phyloP scores from a whole-genome alignment of 2,888 invertebrate species.

The Erebia epiphron region DNA sequence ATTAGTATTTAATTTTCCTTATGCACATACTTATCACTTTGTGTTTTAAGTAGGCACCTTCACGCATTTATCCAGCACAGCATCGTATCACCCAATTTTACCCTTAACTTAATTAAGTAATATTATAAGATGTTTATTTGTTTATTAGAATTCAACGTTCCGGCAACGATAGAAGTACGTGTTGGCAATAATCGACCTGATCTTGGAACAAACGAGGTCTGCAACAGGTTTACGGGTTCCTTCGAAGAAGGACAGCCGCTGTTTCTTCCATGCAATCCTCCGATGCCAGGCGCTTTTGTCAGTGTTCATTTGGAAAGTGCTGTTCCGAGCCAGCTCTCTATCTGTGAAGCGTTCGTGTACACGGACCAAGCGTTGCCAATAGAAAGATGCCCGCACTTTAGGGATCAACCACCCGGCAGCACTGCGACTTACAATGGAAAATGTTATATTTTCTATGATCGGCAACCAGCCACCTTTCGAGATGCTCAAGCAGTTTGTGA shows the following conservation, averaged over 20 bases:
- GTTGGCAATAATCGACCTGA: constrained; percentile 97
- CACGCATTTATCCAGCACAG: no score
- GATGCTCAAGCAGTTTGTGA: constrained; percentile 92
- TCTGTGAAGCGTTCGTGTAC: constrained; percentile 97
- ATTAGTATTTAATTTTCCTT: no score
- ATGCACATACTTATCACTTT: no score
- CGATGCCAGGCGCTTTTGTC: constrained; percentile 97
- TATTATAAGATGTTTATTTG: background rate
- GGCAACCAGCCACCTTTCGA: constrained; percentile 90
- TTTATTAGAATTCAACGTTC: constrained; percentile 86
- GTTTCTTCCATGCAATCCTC: constrained; percentile 96
- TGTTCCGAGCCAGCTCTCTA: constrained; percentile 89
- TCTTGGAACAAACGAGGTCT: constrained; percentile 94
- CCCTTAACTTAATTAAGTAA: no score
- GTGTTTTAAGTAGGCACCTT: no score
- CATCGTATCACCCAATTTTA: no score
- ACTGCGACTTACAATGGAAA: constrained; percentile 97
- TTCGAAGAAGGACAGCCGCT: constrained; percentile 95
- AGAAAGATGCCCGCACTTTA: constrained; percentile 95
- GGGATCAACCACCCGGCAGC: constrained; percentile 96
- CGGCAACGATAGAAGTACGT: constrained; percentile 93
- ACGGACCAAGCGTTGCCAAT: constrained; percentile 95
- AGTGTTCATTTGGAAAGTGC: constrained; percentile 94
- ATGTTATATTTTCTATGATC: constrained; percentile 96
- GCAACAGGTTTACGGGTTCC: constrained; percentile 94